Conservation (phyloP, 2,797 vertebrate genomes). For the Lithobates pipiens region DNA sequence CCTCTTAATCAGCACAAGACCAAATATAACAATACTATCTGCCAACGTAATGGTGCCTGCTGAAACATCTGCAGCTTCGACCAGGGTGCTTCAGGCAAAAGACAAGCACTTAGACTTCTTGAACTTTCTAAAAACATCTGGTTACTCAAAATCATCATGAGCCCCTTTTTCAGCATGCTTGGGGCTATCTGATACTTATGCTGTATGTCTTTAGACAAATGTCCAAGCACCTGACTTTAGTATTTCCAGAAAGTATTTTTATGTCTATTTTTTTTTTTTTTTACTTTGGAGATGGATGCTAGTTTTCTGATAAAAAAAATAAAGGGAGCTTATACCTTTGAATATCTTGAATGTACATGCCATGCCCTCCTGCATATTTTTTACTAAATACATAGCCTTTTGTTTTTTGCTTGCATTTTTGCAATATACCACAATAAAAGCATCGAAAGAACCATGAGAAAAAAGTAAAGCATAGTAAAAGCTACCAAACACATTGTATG, state of each 20-base stretch:
- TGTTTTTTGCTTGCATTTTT: too few relatives aligned
- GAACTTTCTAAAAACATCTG: neutral
- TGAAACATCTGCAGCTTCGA: neutral
- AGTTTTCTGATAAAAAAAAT: neutral
- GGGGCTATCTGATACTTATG: neutral
- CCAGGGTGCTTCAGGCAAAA: neutral
- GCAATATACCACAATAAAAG: too few relatives aligned
- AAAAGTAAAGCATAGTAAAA: too few relatives aligned
- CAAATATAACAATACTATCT: neutral
- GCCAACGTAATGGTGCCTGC: neutral
- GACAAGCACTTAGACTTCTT: neutral
- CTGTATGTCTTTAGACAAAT: neutral
- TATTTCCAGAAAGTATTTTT: constrained; percentile 22
- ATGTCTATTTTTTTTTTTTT: neutral
- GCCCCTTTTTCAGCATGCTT: neutral
- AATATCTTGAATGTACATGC: neutral
- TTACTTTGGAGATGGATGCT: neutral
- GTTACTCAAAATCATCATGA: neutral
- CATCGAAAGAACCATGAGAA: too few relatives aligned
- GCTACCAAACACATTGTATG: too few relatives aligned
- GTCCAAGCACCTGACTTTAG: neutral
- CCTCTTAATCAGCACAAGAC: neutral
- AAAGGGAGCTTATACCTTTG: neutral
- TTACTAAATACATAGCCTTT: too few relatives aligned
- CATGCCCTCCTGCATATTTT: too few relatives aligned